Evolutionary conservation across 23 tunicate genomes (phyloP), one percentile per base, ranked within the genome.

Genomic region (Aplidium turbinatum): DNA sequence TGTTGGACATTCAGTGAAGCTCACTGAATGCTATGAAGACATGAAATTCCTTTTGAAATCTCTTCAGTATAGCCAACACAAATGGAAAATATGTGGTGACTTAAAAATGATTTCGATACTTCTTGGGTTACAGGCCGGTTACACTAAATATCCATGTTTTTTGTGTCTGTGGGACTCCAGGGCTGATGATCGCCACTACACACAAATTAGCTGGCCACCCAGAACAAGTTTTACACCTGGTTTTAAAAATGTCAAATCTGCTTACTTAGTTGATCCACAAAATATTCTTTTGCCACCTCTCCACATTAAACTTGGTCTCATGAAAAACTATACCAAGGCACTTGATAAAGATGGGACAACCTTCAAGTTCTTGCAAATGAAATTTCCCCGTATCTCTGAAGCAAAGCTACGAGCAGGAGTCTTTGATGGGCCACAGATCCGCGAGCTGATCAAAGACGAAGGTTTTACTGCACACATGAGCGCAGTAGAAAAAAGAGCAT

Each of bases 351-450:
- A 70, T 70, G 76, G 76, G 2, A 33, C 76, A 46, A 47, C 76
- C 58, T 70, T 70, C 76, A 70, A 24, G 36, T 70, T 27, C 36
- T 70, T 70, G 28, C 33, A 27, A 70, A 70, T 21, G 58, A 70
- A 70, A 70, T 70, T 70, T 36, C n/a, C 76, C 58, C 42, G 58
- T 22, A 70, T 70, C 58, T 70, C 58, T 70, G 58, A 70, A 47
- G 76, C 58, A 34, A 70, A 70, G 76, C 76, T 70, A 70, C 58
- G 76, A 46, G 76, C 76, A 46, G 76, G 57, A 46, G 58, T 70
- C 46, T 47, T 47, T 70, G 76, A 47, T 28, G 58, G 76, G 34
- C 58, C 76, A 70, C 58, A 70, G 58, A 47, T 70, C 24, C 58
- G 76, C 47, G 76, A 70, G 46, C 76, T 70, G 58, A 70, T 47